These are phyloP conservation scores for Venustaconcha ellipsiformis DNA, from an alignment of 1,140 invertebrate genomes.

Conservation along the genomic window DNA sequence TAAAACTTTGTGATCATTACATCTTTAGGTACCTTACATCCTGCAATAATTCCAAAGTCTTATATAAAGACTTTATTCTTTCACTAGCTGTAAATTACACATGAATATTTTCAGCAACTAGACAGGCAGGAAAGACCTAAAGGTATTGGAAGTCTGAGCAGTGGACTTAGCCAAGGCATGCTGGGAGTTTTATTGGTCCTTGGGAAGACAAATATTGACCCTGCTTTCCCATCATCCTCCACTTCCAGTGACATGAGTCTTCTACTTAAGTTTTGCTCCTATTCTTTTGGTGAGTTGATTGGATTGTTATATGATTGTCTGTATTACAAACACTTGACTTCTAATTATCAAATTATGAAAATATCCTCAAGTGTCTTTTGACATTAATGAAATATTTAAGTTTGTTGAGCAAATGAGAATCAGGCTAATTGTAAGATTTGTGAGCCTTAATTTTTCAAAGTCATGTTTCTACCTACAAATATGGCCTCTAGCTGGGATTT, in stretches of 20 bases:
- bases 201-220: conserved; percentile 40
- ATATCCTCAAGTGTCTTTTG: too few relatives aligned
- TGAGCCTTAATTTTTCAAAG: too few relatives aligned
- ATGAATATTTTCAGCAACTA: conserved; percentile 37
- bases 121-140: conserved; percentile 54
- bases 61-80: background rate
- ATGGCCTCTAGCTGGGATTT: too few relatives aligned
- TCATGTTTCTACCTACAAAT: too few relatives aligned
- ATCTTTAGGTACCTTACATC: too few relatives aligned
- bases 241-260: conserved; percentile 38
- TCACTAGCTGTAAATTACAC: background rate
- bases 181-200: conserved; percentile 50
- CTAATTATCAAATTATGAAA: too few relatives aligned
- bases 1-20: too few relatives aligned
- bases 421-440: too few relatives aligned
- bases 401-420: too few relatives aligned
- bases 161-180: conserved; percentile 11
- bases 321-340: background rate
- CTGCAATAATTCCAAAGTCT: background rate
- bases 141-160: conserved; percentile 45
- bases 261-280: conserved; percentile 47
- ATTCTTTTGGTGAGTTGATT: conserved; percentile 41
- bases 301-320: background rate
- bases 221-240: conserved; percentile 42
- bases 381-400: too few relatives aligned